phyloP scores from a whole-genome alignment of 2,113 vertebrate genomes.

The Edolisoma coerulescens region DNA sequence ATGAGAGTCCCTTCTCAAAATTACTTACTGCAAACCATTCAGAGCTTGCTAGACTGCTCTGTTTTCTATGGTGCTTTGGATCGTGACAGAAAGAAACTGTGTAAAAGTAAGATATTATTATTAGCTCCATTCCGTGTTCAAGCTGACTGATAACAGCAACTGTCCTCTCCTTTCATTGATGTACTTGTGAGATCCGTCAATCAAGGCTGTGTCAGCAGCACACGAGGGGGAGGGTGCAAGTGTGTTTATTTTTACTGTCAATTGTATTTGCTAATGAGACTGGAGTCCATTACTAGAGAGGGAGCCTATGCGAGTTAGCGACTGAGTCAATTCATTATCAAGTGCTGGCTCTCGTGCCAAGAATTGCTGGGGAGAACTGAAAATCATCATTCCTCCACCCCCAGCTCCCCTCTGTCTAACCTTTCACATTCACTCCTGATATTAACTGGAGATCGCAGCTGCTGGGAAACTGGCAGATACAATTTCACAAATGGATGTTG shows the following conservation, averaged over 20 bases:
- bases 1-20: conserved; percentile 10
- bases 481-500: conserved; percentile 60
- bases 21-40: not conserved
- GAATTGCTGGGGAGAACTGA: conserved; percentile 21
- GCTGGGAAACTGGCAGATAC: conserved; percentile 28
- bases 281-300: conserved; percentile 25
- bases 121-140: not conserved
- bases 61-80: not conserved
- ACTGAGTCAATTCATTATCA: conserved; percentile 32
- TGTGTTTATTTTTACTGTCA: conserved; percentile 29
- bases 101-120: conserved; percentile 48
- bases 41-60: not conserved
- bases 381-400: not conserved
- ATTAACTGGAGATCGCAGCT: conserved; percentile 43
- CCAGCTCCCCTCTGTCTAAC: not conserved
- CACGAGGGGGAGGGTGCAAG: not conserved
- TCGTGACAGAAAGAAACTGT: not conserved
- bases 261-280: conserved; percentile 43
- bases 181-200: not conserved
- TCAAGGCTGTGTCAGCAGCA: conserved; percentile 37
- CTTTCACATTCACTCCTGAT: conserved; percentile 8
- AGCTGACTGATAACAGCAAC: not conserved
- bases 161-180: conserved; percentile 26
- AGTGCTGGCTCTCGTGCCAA: conserved; percentile 32
- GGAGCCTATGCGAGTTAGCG: not conserved